Base-by-base conservation (phyloP, 1,140 invertebrate species). In the Camponotus vicinus region DNA sequence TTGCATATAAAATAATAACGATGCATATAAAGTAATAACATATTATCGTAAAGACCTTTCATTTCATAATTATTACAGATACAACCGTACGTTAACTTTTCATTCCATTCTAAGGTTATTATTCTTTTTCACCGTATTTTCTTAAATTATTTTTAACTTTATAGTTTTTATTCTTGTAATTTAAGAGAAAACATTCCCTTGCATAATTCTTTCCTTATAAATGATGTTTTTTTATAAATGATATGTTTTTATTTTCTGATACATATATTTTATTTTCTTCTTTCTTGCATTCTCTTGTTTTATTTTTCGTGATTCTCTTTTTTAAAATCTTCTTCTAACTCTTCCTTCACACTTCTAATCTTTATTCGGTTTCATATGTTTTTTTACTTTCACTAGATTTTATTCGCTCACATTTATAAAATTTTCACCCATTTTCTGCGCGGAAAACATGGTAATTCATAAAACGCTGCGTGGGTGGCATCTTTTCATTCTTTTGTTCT, bases 321-420 rank as follows among this genome's bases (percentile, higher is more conserved):
- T 61, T 18, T 63, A 63, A 8, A 63, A 61, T 61, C 27, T 45
- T 13, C 8, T 69, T 21, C 40, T 13, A 69, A 8, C 2, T 3
- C 8, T 5, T 40, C 42, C 40, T 59, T 71, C 15, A n/a, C 18
- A 15, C 11, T 52, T 82, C 52, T 57, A 71, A 49, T 71, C 27
- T 71, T 7, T 9, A n/a, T 82, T 71, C 37, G 21, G 6, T 21
- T 45, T 27, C 40, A 27, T 5, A 18, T 18, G 49, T 70, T 52
- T 67, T 82, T 71, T 82, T 69, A 57, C 49, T 70, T 70, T 52
- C 34, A 42, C 9, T 18, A 11, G 37, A 82, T 70, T 80, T 59
- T 40, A 37, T 21, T 27, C 18, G 13, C 5, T 21, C 21, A 18
- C 37, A 18, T 49, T 82, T 82, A 71, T 82, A 67, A 82, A 82